These are phyloP conservation scores for Idaea dimidiata DNA, from an alignment of 2,888 invertebrate genomes.

Conservation along the genomic window DNA sequence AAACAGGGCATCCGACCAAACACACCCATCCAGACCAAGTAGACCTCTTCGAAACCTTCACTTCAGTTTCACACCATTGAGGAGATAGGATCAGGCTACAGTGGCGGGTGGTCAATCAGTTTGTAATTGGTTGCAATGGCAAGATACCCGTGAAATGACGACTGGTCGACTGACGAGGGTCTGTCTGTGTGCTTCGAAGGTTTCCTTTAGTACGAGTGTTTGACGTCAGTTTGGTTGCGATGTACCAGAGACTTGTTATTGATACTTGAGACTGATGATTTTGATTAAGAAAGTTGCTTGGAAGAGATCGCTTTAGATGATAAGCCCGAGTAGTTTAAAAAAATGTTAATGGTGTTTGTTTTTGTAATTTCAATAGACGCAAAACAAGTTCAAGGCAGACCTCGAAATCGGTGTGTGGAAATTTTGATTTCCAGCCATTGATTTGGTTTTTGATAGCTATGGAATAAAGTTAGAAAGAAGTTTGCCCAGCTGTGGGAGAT, in stretches of 20 bases:
- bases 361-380: too few relatives aligned
- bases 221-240: not conserved
- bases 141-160: constrained; percentile 77
- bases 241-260: constrained; percentile 5
- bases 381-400: too few relatives aligned
- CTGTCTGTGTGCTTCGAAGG: constrained; percentile 49
- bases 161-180: constrained; percentile 73
- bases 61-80: constrained; percentile 15
- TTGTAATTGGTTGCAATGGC: constrained; percentile 70
- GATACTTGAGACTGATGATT: too few relatives aligned
- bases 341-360: too few relatives aligned
- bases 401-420: too few relatives aligned
- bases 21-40: constrained; percentile 39
- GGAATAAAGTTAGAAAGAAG: too few relatives aligned
- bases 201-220: constrained; percentile 46
- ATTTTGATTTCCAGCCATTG: too few relatives aligned
- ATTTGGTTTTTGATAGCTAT: too few relatives aligned
- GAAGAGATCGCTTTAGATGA: too few relatives aligned
- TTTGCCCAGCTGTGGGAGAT: too few relatives aligned
- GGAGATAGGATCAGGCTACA: constrained; percentile 29
- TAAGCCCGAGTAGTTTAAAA: too few relatives aligned
- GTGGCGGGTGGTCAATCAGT: constrained; percentile 65
- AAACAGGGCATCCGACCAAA: constrained; percentile 68
- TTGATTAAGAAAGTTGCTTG: too few relatives aligned
- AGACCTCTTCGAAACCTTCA: constrained; percentile 37